Percentiles rank a stretch among this genome's conserved stretches.
Evolutionary conservation across 2,888 invertebrate genomes (phyloP).

Genomic region (Zygogramma bicolorata): DNA sequence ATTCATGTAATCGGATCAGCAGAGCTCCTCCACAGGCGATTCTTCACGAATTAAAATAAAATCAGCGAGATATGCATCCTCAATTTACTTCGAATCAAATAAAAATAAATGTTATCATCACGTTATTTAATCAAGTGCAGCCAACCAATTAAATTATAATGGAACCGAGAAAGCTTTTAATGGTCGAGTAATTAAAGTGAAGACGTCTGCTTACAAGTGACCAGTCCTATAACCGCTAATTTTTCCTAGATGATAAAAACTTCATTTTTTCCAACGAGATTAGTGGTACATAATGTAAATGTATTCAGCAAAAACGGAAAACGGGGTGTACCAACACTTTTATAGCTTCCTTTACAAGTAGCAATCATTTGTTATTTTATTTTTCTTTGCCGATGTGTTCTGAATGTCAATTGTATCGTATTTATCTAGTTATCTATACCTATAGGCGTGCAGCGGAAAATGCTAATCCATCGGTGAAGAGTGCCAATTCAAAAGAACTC

Average conservation of each 20-base stretch:
- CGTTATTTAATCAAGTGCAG: constrained; percentile 23
- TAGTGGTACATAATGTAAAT: constrained; percentile 23
- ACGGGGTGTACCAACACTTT: constrained; percentile 41
- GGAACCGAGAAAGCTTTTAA: constrained; percentile 26
- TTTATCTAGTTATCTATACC: background rate
- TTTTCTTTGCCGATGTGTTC: constrained; percentile 30
- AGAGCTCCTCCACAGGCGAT: background rate
- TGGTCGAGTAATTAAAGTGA: constrained; percentile 20
- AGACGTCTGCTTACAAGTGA: constrained; percentile 22
- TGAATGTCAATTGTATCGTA: constrained; percentile 28
- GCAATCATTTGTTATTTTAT: constrained; percentile 49
- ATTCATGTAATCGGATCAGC: no score
- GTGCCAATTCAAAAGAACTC: background rate
- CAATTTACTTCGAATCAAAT: background rate
- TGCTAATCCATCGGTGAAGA: background rate
- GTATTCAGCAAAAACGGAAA: constrained; percentile 34
- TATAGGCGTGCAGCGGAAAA: background rate
- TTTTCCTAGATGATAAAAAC: constrained; percentile 33
- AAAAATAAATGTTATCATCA: constrained; percentile 18
- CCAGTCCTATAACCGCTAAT: constrained; percentile 29
- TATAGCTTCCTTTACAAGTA: constrained; percentile 51
- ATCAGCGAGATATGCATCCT: background rate
- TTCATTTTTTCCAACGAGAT: constrained; percentile 22
- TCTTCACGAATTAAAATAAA: background rate
- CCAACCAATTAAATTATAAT: constrained; percentile 28